Evolutionary conservation across 2,113 vertebrate species (phyloP), one percentile per base, ranked within the genome.

Genomic region (Grammatotria lemairii): DNA sequence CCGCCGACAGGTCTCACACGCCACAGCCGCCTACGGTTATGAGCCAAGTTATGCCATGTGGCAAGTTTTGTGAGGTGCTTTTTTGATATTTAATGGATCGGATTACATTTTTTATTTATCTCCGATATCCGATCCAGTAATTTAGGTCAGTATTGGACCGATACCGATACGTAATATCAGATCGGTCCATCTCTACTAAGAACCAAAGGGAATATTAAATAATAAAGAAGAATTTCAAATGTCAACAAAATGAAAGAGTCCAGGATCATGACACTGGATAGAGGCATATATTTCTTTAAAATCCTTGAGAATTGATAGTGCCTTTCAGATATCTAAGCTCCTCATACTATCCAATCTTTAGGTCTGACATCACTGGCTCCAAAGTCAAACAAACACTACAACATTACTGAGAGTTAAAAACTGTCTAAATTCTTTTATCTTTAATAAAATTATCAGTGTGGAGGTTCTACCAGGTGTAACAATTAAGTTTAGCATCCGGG

Each of bases 121-220:
- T 53, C 19, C 2, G 1, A 53, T 21, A 53, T 53, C 51, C 3
- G 0, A 54, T 21, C 51, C 51, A 21, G n/a, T 54, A 54, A 21
- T 54, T 54, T 54, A 7, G 51, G 51, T 54, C 9, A 11, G 2
- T 54, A 54, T 54, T 0, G 0, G n/a, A 54, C 5, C 0, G 0
- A 54, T 54, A 21, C 1, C 3, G 9, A 21, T 54, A 54, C 0
- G n/a, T 54, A 54, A 54, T 54, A 54, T 21, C 51, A 54, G 5
- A 21, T 54, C 0, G 10, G 51, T 54, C n/a, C n/a, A 54, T 54
- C 51, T 21, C 51, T 7, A 54, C 54, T 14, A 26, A 55, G 3
- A 55, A 55, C 21, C 54, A 26, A 55, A 55, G 0, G 21, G 54
- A 55, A 23, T 55, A 55, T 55, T 55, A 55, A 55, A 26, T 55